Evolutionary conservation across 2,797 vertebrate species (phyloP).

Genomic region (Lepus oiostolus): DNA sequence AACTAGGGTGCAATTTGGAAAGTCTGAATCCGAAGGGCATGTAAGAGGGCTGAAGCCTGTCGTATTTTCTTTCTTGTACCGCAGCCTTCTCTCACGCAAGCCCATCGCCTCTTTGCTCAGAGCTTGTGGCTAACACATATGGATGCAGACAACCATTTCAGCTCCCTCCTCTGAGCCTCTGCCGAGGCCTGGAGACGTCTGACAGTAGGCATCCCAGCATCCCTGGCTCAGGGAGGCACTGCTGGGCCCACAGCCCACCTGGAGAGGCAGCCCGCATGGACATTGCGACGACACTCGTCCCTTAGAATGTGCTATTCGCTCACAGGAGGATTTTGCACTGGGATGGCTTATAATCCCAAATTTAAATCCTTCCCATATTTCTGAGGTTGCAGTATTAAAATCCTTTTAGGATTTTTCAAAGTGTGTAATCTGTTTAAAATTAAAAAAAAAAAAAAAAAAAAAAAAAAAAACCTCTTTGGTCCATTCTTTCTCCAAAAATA

Average conservation of each 20-base stretch:
- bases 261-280: constrained; percentile 60
- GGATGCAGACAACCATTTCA: accelerated
- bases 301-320: constrained; percentile 73
- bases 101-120: background rate
- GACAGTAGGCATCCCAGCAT: background rate
- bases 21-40: background rate
- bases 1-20: background rate
- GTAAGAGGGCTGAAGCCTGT: background rate
- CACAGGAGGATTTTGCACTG: constrained; percentile 61
- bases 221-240: background rate
- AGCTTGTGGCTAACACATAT: too few species aligned
- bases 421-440: constrained; percentile 81
- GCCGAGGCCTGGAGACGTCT: background rate
- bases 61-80: background rate
- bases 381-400: constrained; percentile 75
- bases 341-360: constrained; percentile 73
- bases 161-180: background rate
- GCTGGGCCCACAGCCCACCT: background rate
- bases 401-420: constrained; percentile 80
- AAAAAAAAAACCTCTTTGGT: background rate
- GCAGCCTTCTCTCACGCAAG: background rate
- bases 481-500: constrained; percentile 81
- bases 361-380: constrained; percentile 80
- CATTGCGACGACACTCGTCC: constrained; percentile 69
- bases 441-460: background rate